Evolutionary conservation across 2,113 vertebrate species (phyloP), one percentile per base, ranked within the genome.

Genomic region (Ciconia stormi): DNA sequence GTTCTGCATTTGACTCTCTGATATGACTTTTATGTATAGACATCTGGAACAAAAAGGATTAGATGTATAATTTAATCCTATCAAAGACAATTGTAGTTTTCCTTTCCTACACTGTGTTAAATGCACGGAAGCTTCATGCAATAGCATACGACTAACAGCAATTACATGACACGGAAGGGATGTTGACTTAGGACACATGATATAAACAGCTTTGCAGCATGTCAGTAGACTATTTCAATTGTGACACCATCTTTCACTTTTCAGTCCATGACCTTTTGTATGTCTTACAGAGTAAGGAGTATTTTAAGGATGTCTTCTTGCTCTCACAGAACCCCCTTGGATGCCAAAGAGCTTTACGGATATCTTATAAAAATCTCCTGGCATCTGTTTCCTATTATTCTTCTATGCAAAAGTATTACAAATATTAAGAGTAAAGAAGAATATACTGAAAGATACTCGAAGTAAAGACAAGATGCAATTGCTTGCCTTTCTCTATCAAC

Each of bases 41-140:
- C 69, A 76, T 70, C 87, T 89, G 95, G 81, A 97, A 84, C 77
- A 76, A 93, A 91, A 87, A 86, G n/a, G 76, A 82, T 96, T 85
- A 90, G 66, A 44, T 77, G n/a, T 46, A 95, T 97, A 93, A 94
- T 87, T 67, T 91, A 96, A 97, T 95, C 74, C 67, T 86, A 69
- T 87, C 72, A 94, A 95, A 96, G 79, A 55, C 30, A 84, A 81
- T 19, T 85, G 30, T 38, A 61, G 34, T 40, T 87, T 92, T 23
- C 56, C 17, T 90, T 63, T 91, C 69, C 82, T n/a, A 58, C 30
- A 16, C 4, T 20, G 44, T 27, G 44, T 56, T 84, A 89, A 71
- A 82, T 14, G 53, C 34, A 87, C 0, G 1, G 44, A 87, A 82
- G 30, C 13, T 79, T 79, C 73, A 65, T 38, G 34, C 14, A 94